Evolutionary conservation across 2,113 vertebrate species (phyloP).

Genomic region (Corydoras maculifer): DNA sequence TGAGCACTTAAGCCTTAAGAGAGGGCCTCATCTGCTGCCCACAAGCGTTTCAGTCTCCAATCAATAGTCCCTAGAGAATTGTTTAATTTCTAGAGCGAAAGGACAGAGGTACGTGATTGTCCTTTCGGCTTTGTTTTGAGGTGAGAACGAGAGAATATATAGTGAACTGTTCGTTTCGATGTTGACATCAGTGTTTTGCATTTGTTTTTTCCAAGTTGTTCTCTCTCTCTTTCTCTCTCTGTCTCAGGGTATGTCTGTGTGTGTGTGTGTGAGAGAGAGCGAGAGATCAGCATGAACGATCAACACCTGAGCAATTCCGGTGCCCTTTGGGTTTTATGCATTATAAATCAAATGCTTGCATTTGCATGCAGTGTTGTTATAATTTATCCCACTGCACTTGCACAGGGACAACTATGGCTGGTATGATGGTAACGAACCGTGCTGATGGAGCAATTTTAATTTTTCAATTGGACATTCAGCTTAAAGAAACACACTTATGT

Average conservation of each 20-base stretch:
- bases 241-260: constrained; percentile 31
- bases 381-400: constrained; percentile 62
- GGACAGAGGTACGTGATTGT: constrained; percentile 70
- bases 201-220: too few relatives aligned
- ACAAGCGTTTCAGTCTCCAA: constrained; percentile 60
- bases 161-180: too few relatives aligned
- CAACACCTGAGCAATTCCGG: constrained; percentile 74
- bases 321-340: constrained; percentile 70
- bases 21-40: constrained; percentile 63
- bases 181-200: too few relatives aligned
- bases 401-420: constrained; percentile 60
- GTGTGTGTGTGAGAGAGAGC: constrained; percentile 58
- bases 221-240: too few relatives aligned
- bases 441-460: constrained; percentile 68
- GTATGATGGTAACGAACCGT: constrained; percentile 67
- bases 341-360: constrained; percentile 75
- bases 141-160: constrained; percentile 5
- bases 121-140: constrained; percentile 63
- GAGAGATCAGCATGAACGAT: constrained; percentile 65
- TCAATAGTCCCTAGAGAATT: constrained; percentile 69
- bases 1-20: constrained; percentile 42
- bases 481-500: constrained; percentile 64
- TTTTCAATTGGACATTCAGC: constrained; percentile 55
- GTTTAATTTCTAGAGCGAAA: constrained; percentile 63
- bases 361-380: constrained; percentile 72